phyloP scores from a whole-genome alignment of 2,113 vertebrate genomes.

The Ptilorrhoa leucosticta region DNA sequence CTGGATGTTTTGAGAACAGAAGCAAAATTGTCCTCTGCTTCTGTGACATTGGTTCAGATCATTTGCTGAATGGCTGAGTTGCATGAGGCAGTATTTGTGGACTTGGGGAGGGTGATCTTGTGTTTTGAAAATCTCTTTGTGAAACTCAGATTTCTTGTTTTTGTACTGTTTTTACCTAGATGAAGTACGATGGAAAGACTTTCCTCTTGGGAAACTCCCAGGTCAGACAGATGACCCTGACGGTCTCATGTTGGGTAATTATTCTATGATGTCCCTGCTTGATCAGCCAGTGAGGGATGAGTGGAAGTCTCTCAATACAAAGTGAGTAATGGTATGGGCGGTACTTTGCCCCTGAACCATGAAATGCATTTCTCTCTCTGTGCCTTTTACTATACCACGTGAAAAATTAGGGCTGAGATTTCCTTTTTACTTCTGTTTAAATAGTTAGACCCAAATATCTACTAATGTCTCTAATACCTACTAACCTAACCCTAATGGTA shows the following conservation, averaged over 20 bases:
- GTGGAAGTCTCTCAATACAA: background rate
- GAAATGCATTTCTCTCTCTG: background rate
- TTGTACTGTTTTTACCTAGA: slow-evolving; percentile 57
- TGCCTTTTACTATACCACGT: background rate
- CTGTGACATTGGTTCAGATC: background rate
- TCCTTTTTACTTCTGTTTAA: background rate
- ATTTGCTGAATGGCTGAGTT: background rate
- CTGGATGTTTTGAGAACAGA: background rate
- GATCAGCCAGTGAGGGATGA: slow-evolving; percentile 81
- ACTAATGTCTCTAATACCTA: background rate
- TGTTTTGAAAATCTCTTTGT: background rate
- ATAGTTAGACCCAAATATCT: background rate
- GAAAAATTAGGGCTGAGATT: background rate
- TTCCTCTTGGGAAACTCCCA: slow-evolving; percentile 86
- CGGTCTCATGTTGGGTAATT: slow-evolving; percentile 83
- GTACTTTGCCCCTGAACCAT: background rate
- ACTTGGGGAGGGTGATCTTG: background rate
- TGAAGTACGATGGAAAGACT: slow-evolving; percentile 82
- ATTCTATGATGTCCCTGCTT: slow-evolving; percentile 83
- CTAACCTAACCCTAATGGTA: background rate
- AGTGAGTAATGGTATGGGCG: slow-evolving; percentile 22
- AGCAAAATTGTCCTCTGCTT: background rate
- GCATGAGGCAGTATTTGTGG: background rate
- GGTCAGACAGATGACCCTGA: slow-evolving; percentile 90
- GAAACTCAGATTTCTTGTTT: background rate